Evolutionary conservation across 2,888 invertebrate genomes (phyloP), one percentile per base, ranked within the genome.

Genomic region (Leptinotarsa tumamoca): DNA sequence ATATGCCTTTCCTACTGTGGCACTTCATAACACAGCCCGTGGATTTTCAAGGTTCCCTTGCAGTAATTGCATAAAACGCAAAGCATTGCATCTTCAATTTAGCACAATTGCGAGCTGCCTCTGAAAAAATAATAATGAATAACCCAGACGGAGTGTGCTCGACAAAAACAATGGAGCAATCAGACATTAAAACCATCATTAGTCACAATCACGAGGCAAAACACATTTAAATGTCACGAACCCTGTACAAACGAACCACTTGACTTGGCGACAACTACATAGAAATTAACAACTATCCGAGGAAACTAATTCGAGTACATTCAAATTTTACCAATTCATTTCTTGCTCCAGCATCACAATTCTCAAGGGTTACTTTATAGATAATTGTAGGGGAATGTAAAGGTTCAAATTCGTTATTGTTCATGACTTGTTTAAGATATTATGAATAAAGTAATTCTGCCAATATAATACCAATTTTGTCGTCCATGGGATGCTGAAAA

Each of bases 141-240:
- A 78, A 76, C 77, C 75, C 75, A 79, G 63, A 63, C 63, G 74
- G 77, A 71, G 77, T 73, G 77, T 68, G 61, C 68, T 68, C 68
- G 72, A 75, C 79, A 80, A 83, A 82, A 84, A 83, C 82, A 84
- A 84, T 82, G 81, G 80, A 81, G 82, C 80, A 84, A 84, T 84
- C 84, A 83, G 81, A 79, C 82, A 82, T 84, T 17, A 83, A 84
- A 83, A 83, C 82, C 79, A 74, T 78, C 82, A 84, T 84, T 83
- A 83, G 83, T 84, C 82, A 83, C 82, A 84, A 84, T 84, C 83
- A 83, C 83, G 78, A 81, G 82, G 80, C 81, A 80, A 73, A 76
- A 76, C 69, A 56, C 82, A 81, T 82, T 81, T 80, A 82, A 80
- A 82, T 81, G 82, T 81, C 82, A 81, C 82, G 76, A 78, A 80